Evolutionary conservation across 2,888 invertebrate species (phyloP).

Genomic region (Cephonodes hylas): DNA sequence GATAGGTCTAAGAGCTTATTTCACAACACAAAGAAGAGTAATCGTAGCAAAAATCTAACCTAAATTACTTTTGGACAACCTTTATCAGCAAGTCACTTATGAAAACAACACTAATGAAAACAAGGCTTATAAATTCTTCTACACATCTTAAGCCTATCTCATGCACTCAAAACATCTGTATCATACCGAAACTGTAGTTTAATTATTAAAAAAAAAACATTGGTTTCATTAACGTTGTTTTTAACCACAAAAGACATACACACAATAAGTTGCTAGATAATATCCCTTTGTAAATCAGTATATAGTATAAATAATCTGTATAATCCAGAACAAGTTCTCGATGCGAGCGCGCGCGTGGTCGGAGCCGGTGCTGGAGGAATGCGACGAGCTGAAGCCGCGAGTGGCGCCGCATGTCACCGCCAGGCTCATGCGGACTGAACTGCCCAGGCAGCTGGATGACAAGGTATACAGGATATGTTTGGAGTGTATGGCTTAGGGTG

Average conservation of each 20-base stretch:
- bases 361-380: conserved; percentile 77
- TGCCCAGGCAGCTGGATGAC: conserved; percentile 52
- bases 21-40: too few species aligned
- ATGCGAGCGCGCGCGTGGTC: conserved; percentile 91
- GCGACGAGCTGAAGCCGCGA: conserved; percentile 45
- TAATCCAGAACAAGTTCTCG: conserved; percentile 87
- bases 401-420: conserved; percentile 56
- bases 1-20: too few species aligned
- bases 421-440: conserved; percentile 53
- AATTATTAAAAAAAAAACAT: too few species aligned
- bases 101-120: not conserved
- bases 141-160: too few species aligned
- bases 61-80: not conserved
- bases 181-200: too few species aligned
- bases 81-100: not conserved
- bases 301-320: not conserved
- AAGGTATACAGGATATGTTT: conserved; percentile 37
- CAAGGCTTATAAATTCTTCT: not conserved
- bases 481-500: not conserved
- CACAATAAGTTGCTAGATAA: not conserved
- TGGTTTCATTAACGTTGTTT: too few species aligned
- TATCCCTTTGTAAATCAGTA: not conserved
- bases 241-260: not conserved
- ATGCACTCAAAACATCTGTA: too few species aligned
- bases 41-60: too few species aligned